phyloP scores from a whole-genome alignment of 1,140 invertebrate species.

The Drosophila biarmipes region DNA sequence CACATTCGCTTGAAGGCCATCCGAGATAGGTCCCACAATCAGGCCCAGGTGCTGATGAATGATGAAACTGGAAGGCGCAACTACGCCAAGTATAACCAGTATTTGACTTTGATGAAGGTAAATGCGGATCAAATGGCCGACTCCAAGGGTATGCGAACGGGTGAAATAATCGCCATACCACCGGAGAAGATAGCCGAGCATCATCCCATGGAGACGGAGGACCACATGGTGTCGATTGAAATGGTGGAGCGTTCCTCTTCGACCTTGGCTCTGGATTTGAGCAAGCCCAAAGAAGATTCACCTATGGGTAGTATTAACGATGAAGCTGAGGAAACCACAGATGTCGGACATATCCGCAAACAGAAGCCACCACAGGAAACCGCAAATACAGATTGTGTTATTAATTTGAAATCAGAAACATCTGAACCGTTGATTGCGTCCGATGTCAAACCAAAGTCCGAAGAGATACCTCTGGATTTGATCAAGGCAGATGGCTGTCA shows the following conservation, averaged over 20 bases:
- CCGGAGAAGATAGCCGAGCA: conserved; percentile 16
- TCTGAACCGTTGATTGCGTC: background rate
- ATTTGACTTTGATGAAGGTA: conserved; percentile 89
- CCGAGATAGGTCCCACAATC: conserved; percentile 90
- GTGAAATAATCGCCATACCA: conserved; percentile 50
- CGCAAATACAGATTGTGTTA: background rate
- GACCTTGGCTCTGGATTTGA: conserved; percentile 35
- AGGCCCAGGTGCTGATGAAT: conserved; percentile 93
- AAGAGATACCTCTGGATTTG: conserved; percentile 17
- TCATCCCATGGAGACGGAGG: conserved; percentile 5
- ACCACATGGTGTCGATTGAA: background rate
- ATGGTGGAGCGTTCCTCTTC: background rate
- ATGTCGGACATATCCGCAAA: background rate
- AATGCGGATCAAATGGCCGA: conserved; percentile 69
- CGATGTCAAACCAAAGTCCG: background rate
- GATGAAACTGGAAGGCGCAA: conserved; percentile 95
- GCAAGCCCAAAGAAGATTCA: conserved; percentile 5
- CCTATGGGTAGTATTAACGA: background rate
- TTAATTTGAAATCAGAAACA: background rate
- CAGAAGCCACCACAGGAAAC: background rate
- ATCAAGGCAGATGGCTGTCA: conserved; percentile 4
- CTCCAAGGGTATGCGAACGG: conserved; percentile 72
- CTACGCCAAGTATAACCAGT: conserved; percentile 96
- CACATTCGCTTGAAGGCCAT: conserved; percentile 95
- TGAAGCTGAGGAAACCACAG: background rate